Evolutionary conservation across 2,113 vertebrate genomes (phyloP).

Genomic region (Myrmophylax atrothorax): DNA sequence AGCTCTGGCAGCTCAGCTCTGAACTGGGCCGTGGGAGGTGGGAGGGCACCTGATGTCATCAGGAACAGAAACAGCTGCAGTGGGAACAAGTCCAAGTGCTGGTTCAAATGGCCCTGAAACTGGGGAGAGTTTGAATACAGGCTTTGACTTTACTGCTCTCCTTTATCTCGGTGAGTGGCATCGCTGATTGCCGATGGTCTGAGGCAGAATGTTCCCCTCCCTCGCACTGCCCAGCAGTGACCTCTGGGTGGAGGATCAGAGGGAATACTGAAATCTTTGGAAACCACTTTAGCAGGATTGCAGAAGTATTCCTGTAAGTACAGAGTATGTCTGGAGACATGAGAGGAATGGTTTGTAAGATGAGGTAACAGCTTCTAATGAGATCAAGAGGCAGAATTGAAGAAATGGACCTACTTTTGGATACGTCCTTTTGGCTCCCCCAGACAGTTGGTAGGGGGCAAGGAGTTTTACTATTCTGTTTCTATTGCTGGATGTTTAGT

Average conservation of each 20-base stretch:
- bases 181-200: not conserved
- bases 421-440: not conserved
- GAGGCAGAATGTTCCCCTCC: not conserved
- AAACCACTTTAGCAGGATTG: not conserved
- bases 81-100: not conserved
- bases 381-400: not conserved
- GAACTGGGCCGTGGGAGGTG: not conserved
- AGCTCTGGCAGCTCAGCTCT: not conserved
- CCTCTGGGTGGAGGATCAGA: not conserved
- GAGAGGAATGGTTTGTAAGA: not conserved
- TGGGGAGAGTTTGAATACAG: not conserved
- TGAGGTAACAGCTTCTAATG: not conserved
- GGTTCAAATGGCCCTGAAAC: not conserved
- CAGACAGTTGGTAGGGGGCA: too few species aligned
- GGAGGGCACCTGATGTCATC: not conserved
- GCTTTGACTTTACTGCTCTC: not conserved
- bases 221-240: not conserved
- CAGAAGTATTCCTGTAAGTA: not conserved
- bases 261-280: not conserved
- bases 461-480: not conserved
- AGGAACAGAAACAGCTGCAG: not conserved
- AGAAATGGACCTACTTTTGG: not conserved
- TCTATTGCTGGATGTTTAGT: not conserved
- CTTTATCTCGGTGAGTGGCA: not conserved
- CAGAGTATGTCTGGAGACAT: not conserved